These are phyloP conservation scores for Danionella cerebrum DNA, from an alignment of 2,113 vertebrate species.

Conservation along the genomic window DNA sequence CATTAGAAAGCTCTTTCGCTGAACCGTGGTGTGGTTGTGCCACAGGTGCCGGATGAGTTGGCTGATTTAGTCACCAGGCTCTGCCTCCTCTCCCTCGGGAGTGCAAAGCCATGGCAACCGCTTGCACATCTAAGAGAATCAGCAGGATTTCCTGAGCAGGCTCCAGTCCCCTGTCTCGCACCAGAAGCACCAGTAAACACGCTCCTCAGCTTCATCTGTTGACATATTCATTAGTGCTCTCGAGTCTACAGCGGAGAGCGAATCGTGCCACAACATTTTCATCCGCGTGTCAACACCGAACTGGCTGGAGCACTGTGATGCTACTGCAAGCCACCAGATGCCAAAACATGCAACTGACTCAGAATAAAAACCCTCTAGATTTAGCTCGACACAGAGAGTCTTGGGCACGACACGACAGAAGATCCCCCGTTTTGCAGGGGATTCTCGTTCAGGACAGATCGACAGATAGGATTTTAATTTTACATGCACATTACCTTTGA, in stretches of 20 bases:
- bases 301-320: background rate
- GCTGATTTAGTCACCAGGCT: constrained; percentile 40
- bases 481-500: constrained; percentile 27
- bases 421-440: too few relatives aligned
- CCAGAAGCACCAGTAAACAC: constrained; percentile 32
- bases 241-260: constrained; percentile 1
- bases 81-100: constrained; percentile 32
- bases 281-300: background rate
- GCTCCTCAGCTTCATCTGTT: constrained; percentile 12
- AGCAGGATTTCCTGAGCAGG: constrained; percentile 40
- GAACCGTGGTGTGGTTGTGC: constrained; percentile 31
- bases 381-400: background rate
- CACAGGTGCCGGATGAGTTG: constrained; percentile 47
- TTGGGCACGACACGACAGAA: too few relatives aligned
- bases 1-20: background rate
- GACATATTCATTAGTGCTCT: constrained; percentile 30
- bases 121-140: constrained; percentile 38
- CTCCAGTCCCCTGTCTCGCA: constrained; percentile 27
- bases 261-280: background rate
- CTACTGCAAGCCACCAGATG: background rate
- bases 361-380: background rate
- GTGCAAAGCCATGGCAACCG: constrained; percentile 47
- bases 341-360: background rate
- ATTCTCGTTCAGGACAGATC: too few relatives aligned
- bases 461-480: constrained; percentile 38